Evolutionary conservation across 2,888 invertebrate genomes (phyloP), one percentile per base, ranked within the genome.

Genomic region (Philonicus albiceps): DNA sequence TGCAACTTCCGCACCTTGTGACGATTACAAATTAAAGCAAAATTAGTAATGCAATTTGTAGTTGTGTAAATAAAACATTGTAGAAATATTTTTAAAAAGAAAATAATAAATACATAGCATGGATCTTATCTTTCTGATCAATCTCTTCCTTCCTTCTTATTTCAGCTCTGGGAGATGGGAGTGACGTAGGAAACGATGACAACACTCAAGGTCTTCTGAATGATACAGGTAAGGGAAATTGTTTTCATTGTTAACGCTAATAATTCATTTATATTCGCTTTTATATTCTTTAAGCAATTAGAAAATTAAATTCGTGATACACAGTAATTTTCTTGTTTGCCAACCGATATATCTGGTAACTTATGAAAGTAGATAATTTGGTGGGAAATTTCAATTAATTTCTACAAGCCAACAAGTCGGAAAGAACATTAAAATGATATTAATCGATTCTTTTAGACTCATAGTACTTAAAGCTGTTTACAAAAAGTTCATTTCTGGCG

Each of bases 91-190:
- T 22, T n/a, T n/a, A n/a, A n/a, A 64, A 27, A 27, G 7, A 11
- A 64, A 22, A 27, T 22, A 22, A 64, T 31, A 31, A 31, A 31
- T 31, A 31, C 31, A 53, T n/a, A 53, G 7, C n/a, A 19, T 76
- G 6, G 22, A 8, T 19, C 40, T 40, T 13, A 40, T 37, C 40
- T 40, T 13, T 19, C 43, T 76, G 40, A 85, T 64, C 11, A 11
- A 55, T 76, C 43, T 19, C 72, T 81, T 85, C 34, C 86, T 83
- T 40, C 86, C 81, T 86, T 87, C 27, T 72, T 80, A 40, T 89
- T 89, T n/a, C 89, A 89, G 89, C 89, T 85, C 87, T 89, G 87
- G 89, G 89, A 89, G 89, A 89, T 90, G 89, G 89, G 88, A 89
- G 89, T 90, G 89, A 89, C 89, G 88, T 90, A 89, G 89, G 89